Conservation (phyloP, 1,140 invertebrate genomes). For the Himalopsyche phryganea region DNA sequence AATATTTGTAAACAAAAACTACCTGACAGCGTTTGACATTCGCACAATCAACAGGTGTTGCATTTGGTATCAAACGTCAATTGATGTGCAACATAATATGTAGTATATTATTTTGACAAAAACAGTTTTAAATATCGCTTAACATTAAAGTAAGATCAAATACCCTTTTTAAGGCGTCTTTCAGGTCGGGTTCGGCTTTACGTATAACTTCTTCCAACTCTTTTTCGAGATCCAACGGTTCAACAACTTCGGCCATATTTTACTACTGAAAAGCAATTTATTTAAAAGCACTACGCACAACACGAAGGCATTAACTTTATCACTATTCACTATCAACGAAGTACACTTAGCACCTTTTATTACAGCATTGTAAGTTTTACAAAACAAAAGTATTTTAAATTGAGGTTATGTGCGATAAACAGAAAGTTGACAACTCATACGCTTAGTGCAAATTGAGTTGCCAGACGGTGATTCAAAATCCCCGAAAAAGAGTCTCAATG, state of each 20-base stretch:
- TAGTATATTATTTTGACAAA: too few relatives aligned
- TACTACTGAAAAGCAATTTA: background rate
- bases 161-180: constrained; percentile 31
- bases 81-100: background rate
- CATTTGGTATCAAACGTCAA: background rate
- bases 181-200: constrained; percentile 25
- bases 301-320: background rate
- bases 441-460: too few relatives aligned
- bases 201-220: constrained; percentile 25
- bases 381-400: too few relatives aligned
- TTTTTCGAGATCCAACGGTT: constrained; percentile 24
- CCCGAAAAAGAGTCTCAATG: too few relatives aligned
- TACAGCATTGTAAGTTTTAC: too few relatives aligned
- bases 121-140: background rate
- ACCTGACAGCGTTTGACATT: too few relatives aligned
- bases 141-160: constrained; percentile 1
- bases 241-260: constrained; percentile 20
- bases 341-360: too few relatives aligned
- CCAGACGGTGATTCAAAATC: too few relatives aligned
- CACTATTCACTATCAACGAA: background rate
- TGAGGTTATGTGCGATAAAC: too few relatives aligned
- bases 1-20: too few relatives aligned
- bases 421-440: too few relatives aligned
- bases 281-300: background rate
- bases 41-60: constrained; percentile 2